phyloP scores from a whole-genome alignment of 35 echinoderm and acorn worm genomes.

The Acanthaster planci region DNA sequence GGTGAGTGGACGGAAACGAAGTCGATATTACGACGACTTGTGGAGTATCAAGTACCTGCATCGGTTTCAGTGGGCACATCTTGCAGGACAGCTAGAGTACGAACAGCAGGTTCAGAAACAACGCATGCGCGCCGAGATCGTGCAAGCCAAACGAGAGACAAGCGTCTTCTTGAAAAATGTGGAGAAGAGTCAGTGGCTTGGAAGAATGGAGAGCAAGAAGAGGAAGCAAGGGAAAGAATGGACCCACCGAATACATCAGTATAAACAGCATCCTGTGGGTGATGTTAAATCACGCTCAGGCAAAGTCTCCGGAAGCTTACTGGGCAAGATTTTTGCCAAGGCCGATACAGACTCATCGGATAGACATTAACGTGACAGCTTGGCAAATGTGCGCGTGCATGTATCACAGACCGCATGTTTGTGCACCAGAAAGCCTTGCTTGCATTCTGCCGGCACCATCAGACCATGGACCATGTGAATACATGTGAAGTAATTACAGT shows the following conservation, averaged over 20 bases:
- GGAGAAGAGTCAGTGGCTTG: conserved; percentile 62
- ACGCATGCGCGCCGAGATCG: conserved; percentile 77
- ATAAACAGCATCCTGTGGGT: conserved; percentile 65
- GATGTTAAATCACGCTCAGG: conserved; percentile 54
- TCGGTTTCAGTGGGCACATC: conserved; percentile 92
- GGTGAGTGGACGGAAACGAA: conserved; percentile 70
- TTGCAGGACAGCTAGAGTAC: conserved; percentile 78
- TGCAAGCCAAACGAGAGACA: conserved; percentile 85
- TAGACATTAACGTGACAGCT: no score
- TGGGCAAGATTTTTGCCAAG: conserved; percentile 63
- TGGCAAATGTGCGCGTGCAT: no score
- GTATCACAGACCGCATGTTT: no score
- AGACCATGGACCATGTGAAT: no score
- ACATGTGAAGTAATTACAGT: no score
- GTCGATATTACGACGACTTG: conserved; percentile 82
- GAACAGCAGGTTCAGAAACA: conserved; percentile 83
- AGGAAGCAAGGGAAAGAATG: conserved; percentile 79
- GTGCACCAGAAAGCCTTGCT: no score
- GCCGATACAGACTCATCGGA: no score
- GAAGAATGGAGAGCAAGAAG: conserved; percentile 73
- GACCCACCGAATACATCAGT: conserved; percentile 45
- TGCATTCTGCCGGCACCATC: no score
- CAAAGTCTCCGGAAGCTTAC: conserved; percentile 50
- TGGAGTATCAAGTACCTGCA: conserved; percentile 94
- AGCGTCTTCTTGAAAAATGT: conserved; percentile 77